Base-by-base conservation (phyloP, 2,888 invertebrate species). In the Netelia virgata region DNA sequence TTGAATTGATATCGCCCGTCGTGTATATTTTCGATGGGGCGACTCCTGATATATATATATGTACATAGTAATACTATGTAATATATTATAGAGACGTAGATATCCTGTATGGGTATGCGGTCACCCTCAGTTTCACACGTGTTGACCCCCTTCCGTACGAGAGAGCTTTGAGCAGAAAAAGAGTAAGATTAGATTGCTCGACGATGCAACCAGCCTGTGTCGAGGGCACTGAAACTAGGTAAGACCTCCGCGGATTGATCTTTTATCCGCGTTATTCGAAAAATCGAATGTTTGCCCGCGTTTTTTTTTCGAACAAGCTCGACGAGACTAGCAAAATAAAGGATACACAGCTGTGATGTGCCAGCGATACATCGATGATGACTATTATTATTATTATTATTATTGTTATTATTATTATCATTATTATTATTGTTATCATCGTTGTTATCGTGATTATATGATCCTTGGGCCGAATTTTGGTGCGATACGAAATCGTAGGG, bases 61-160 rank as follows among this genome's bases (percentile, higher is more conserved):
- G 2, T 14, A 3, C 47, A 47, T 47, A 47, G 47, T 47, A 14
- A 14, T 47, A 47, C 47, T 47, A 47, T 47, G 47, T 47, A 18
- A 57, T 57, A 18, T 16, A 47, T 47, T 47, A 11, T 47, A 57
- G 20, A 16, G 18, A 16, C 18, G 18, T 57, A 18, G 20, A 57
- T 66, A 61, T 81, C 80, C 50, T 87, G 87, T 87, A 89, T 88
- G 88, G 89, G 88, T 90, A 91, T 88, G 88, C 86, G 80, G 77
- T 66, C 77, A 64, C 82, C 85, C 73, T 79, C 53, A 81, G 85
- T 88, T 90, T 91, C 91, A 90, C 91, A 91, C 90, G 90, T 90
- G 89, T 70, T 87, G 83, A 84, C 85, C 83, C 87, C 87, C 75
- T 84, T 74, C 73, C 41, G 68, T 73, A 61, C 59, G 16, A 18